A percentile compares a stretch with the other conserved stretches of the same genome.
phyloP scores from a whole-genome alignment of 2,797 vertebrate species.

The Mallotus villosus region DNA sequence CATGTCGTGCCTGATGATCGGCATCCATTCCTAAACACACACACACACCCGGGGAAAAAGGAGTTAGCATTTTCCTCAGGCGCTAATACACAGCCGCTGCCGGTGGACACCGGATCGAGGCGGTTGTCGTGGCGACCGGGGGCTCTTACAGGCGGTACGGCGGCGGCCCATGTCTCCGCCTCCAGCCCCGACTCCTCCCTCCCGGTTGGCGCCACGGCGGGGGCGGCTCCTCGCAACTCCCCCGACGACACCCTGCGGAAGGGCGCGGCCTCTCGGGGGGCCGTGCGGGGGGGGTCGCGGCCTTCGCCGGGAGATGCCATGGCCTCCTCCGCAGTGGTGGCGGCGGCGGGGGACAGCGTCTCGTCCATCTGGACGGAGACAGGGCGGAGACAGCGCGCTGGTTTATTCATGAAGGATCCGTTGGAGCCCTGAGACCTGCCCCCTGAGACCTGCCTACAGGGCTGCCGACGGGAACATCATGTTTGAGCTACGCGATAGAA shows the following conservation, averaged over 20 bases:
- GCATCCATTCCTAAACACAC: conserved; percentile 78
- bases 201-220: conserved; percentile 39
- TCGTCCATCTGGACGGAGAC: conserved; percentile 64
- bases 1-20: conserved; percentile 80
- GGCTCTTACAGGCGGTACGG: conserved; percentile 79
- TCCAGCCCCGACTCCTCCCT: conserved; percentile 66
- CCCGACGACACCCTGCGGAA: conserved; percentile 51
- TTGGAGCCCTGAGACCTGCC: neutral
- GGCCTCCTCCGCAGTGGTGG: conserved; percentile 82
- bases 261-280: conserved; percentile 52
- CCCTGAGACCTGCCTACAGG: too few species aligned
- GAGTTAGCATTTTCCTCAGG: neutral
- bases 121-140: neutral
- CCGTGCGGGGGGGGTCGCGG: conserved; percentile 45
- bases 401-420: neutral
- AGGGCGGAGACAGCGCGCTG: neutral
- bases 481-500: too few species aligned
- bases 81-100: neutral
- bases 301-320: conserved; percentile 69
- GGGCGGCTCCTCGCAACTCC: conserved; percentile 37
- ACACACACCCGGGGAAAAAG: neutral
- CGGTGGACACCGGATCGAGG: neutral
- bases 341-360: conserved; percentile 71
- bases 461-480: too few species aligned
- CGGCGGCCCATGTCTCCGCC: conserved; percentile 80